phyloP scores from a whole-genome alignment of 2,113 vertebrate species.

The Microtus ochrogaster region DNA sequence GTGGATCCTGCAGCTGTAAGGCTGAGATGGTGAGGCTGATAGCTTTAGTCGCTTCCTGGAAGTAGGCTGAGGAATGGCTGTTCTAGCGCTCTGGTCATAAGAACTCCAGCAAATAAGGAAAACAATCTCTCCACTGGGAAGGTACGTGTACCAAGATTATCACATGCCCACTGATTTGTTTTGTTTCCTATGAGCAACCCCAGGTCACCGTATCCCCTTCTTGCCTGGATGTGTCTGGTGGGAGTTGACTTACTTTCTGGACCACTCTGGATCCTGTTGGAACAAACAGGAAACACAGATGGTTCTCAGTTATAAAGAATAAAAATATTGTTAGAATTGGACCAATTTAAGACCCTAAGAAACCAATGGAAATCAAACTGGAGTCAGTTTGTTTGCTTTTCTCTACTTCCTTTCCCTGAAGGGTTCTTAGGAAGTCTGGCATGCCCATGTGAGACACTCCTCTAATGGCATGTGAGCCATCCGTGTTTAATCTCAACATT shows the following conservation, averaged over 20 bases:
- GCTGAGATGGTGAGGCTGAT: background rate
- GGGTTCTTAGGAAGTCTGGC: background rate
- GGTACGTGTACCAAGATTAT: conserved; percentile 54
- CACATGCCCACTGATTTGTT: rapidly evolving
- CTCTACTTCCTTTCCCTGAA: background rate
- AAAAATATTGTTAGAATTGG: background rate
- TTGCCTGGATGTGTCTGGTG: rapidly evolving
- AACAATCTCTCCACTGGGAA: background rate
- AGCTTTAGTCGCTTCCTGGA: background rate
- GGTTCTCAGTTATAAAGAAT: background rate
- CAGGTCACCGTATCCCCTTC: background rate
- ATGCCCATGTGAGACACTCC: rapidly evolving
- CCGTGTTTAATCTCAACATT: background rate
- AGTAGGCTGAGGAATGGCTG: background rate
- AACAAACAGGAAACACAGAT: conserved; percentile 6
- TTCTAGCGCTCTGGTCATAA: background rate
- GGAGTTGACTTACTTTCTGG: conserved; percentile 26
- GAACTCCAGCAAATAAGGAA: background rate
- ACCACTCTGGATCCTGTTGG: background rate
- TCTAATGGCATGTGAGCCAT: background rate
- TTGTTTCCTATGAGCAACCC: background rate
- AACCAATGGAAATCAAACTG: background rate
- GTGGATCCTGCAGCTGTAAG: background rate
- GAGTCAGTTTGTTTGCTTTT: background rate
- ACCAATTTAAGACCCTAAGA: background rate